Evolutionary conservation across 2,113 vertebrate species (phyloP), one percentile per base, ranked within the genome.

Genomic region (Barnardius zonarius): DNA sequence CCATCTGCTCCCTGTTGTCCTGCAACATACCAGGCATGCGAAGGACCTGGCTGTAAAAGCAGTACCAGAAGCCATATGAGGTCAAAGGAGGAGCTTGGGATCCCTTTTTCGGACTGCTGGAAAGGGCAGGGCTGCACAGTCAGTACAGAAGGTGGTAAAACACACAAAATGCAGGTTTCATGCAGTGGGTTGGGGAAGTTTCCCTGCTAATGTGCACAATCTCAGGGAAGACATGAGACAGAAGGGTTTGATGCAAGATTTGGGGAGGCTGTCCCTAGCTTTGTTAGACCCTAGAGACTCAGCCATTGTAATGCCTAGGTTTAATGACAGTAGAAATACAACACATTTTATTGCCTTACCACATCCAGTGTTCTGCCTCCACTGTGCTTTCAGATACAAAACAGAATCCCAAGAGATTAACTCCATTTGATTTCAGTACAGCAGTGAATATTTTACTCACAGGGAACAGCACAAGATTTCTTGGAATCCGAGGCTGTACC

Each of bases 341-440:
- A 70, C 33, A 94, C 55, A 43, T 68, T 83, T 95, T 19, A 62
- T 33, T 59, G 72, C 41, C 46, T 88, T 88, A 55, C 72, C 24
- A 18, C 10, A 9, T 48, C 35, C 46, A 28, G 1, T 14, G 44
- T 52, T 75, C 8, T 43, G 54, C 64, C 20, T 88, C 63, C 9
- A 18, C 44, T 61, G 25, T 19, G 24, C 46, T 88, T 55, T 76
- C 62, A 86, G 28, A 35, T 31, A 46, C 11, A 90, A 76, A 86
- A 76, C 17, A 49, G 23, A 82, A 68, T 17, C 11, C n/a, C 13
- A 11, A 57, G 64, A 76, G 35, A 79, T 48, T 19, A 70, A 78
- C 10, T 43, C 22, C 3, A 20, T 43, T 37, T 10, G 4, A 70
- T 70, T 62, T 81, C 30, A 48, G 39, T 37, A 73, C 17, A 75